A percentile compares a stretch with the other conserved stretches of the same genome.
Evolutionary conservation across 2,113 vertebrate species (phyloP).

Genomic region (Delphinus delphis): DNA sequence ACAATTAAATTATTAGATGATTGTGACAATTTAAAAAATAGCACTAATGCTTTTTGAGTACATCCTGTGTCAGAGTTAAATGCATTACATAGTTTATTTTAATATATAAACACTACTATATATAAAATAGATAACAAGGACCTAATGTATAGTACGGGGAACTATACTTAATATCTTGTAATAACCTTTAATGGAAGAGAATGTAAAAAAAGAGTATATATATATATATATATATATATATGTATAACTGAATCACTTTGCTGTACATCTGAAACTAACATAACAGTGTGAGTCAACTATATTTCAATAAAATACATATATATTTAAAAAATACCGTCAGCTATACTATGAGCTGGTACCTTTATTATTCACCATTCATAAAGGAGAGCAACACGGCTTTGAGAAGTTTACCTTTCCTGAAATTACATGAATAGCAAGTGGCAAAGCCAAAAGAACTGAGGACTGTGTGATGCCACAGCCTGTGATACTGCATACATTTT

Average conservation of each 20-base stretch:
- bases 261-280: background rate
- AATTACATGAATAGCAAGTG: background rate
- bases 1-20: background rate
- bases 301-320: background rate
- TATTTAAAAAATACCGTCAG: background rate
- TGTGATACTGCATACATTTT: background rate
- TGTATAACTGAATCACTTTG: background rate
- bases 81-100: background rate
- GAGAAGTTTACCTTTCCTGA: background rate
- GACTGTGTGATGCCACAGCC: background rate
- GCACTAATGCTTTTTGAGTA: background rate
- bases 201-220: background rate
- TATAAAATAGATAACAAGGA: background rate
- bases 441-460: background rate
- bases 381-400: background rate
- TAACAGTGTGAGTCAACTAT: background rate
- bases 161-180: background rate
- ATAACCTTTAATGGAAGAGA: background rate
- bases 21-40: background rate
- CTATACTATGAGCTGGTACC: background rate
- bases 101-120: background rate
- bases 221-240: too few relatives aligned
- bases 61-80: background rate
- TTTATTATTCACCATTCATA: background rate
- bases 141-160: background rate